These are phyloP conservation scores for Bimastos eiseni DNA, from an alignment of 2,888 invertebrate species.

Conservation along the genomic window DNA sequence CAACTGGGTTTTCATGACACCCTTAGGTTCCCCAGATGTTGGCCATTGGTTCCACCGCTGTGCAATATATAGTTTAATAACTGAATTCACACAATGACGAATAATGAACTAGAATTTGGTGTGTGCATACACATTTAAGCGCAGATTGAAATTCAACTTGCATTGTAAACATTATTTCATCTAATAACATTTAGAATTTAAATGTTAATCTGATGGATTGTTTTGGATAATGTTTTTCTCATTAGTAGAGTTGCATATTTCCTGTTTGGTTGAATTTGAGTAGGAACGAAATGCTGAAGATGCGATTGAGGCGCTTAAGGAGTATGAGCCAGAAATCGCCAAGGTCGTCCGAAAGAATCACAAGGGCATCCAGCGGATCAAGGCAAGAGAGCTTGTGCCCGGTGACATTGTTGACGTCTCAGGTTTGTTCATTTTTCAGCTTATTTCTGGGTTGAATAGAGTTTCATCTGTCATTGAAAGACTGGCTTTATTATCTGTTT, in stretches of 20 bases:
- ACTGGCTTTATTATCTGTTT: background rate
- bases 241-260: background rate
- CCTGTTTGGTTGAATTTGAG: background rate
- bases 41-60: too few relatives aligned
- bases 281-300: constrained; percentile 99
- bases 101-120: too few relatives aligned
- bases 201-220: background rate
- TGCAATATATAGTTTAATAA: too few relatives aligned
- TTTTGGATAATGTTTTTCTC: background rate
- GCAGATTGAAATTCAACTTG: background rate
- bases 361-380: constrained; percentile 93
- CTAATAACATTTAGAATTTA: background rate
- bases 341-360: constrained; percentile 91
- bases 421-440: constrained; percentile 59
- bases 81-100: too few relatives aligned
- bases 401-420: constrained; percentile 97
- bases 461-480: background rate
- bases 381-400: constrained; percentile 96
- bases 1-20: too few relatives aligned
- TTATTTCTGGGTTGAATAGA: background rate
- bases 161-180: background rate
- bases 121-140: too few relatives aligned
- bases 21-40: too few relatives aligned
- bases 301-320: constrained; percentile 99
- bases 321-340: constrained; percentile 99